A percentile compares a stretch with the other conserved stretches of the same genome.
These are phyloP conservation scores for Sparus aurata DNA, from an alignment of 2,797 vertebrate genomes.

Conservation along the genomic window DNA sequence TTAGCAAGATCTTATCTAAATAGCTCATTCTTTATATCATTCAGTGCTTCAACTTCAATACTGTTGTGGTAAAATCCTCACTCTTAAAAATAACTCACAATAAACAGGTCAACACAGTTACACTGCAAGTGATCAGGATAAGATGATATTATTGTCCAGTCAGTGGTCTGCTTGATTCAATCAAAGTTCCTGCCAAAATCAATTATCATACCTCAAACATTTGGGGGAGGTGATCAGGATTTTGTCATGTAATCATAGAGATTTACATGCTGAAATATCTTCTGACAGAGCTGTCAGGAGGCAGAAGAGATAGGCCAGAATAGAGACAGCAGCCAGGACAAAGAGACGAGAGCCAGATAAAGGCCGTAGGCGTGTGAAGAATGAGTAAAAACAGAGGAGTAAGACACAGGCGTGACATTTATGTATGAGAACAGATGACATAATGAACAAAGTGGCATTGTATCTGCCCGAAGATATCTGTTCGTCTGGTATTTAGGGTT, in stretches of 20 bases:
- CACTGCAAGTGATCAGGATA: not conserved
- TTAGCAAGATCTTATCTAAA: not conserved
- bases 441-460: conserved; percentile 13
- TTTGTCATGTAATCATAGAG: not conserved
- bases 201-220: not conserved
- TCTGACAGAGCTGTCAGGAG: not conserved
- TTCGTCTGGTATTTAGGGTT: conserved; percentile 25
- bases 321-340: conserved; percentile 2
- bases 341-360: conserved; percentile 26
- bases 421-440: conserved; percentile 12
- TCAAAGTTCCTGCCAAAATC: not conserved
- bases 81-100: conserved; percentile 7
- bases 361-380: conserved; percentile 71
- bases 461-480: not conserved
- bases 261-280: not conserved
- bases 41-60: not conserved
- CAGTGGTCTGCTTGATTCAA: not conserved
- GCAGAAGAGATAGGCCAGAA: conserved; percentile 1
- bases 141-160: not conserved
- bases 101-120: conserved; percentile 5
- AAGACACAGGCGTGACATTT: conserved; percentile 71
- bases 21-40: not conserved
- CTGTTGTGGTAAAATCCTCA: not conserved
- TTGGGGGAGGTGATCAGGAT: not conserved
- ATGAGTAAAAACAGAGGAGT: conserved; percentile 69